Evolutionary conservation across 2,797 vertebrate species (phyloP).

Genomic region (Sphenodon punctatus): DNA sequence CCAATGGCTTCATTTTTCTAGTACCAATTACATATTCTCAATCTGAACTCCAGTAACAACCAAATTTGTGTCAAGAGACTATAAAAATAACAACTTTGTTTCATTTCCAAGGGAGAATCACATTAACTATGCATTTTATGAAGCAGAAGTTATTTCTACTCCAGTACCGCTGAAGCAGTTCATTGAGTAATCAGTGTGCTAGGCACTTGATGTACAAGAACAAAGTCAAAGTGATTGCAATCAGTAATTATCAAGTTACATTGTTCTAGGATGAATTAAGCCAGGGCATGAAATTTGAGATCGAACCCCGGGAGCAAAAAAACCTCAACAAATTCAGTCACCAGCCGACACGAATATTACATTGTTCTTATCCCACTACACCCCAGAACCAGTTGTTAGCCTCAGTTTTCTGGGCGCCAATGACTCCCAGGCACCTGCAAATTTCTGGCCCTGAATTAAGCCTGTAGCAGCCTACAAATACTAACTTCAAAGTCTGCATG

Average conservation of each 20-base stretch:
- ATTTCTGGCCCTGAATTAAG: no score
- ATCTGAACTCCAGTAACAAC: neutral
- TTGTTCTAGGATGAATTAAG: neutral
- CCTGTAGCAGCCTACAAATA: slow-evolving; percentile 15
- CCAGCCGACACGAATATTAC: no score
- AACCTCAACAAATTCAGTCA: no score
- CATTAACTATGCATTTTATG: neutral
- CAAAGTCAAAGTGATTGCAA: no score
- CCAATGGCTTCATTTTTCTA: neutral
- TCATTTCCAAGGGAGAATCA: neutral
- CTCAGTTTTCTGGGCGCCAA: no score
- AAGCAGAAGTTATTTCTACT: neutral
- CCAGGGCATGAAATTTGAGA: no score
- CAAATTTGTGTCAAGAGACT: neutral
- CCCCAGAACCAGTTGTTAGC: no score
- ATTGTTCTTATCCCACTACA: no score
- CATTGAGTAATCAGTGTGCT: neutral
- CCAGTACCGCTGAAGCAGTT: neutral
- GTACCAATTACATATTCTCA: neutral
- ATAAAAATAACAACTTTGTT: neutral
- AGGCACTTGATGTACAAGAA: no score
- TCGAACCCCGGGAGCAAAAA: no score
- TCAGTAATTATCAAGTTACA: neutral
- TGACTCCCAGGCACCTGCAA: no score
- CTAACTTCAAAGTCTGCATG: slow-evolving; percentile 91